Evolutionary conservation across 2,888 invertebrate species (phyloP), one percentile per base, ranked within the genome.

Genomic region (Eucera pruinosa): DNA sequence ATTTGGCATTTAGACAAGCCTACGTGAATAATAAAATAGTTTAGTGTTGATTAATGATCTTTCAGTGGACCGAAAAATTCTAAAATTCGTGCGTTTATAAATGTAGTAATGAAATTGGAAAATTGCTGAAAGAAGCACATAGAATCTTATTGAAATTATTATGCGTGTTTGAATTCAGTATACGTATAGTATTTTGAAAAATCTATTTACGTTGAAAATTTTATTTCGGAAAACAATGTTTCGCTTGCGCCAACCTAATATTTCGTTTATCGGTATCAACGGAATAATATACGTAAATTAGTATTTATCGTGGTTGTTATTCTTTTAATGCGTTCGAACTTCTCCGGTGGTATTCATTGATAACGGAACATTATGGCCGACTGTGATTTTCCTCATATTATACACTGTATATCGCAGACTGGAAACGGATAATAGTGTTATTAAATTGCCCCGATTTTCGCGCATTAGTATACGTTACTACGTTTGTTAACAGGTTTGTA

Each of bases 361-460:
- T 74, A 45, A 64, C 15, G 15, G 27, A 58, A 58, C 50, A 18
- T 74, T 64, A 64, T 39, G 43, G 18, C 2, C 36, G 23, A 3
- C 36, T 74, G 61, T 74, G 61, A 43, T 58, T 58, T 57, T 62
- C 25, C 39, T 43, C 25, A 9, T 47, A 45, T 73, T 64, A 45
- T 58, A 52, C 57, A 25, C 18, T 23, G 18, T 13, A 18, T 36
- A 39, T 58, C 50, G 20, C 36, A 33, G n/a, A n/a, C 1, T 11
- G 25, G 20, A 20, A 20, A 30, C 27, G n/a, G 50, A 13, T 36
- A 27, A 11, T 23, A 45, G 36, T 9, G 18, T 11, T 43, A 50
- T 74, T 73, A 55, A 60, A 61, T 76, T 11, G 33, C n/a, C 20
- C 9, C 33, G 60, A 20, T 39, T 57, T 27, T 20, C 9, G 9